Evolutionary conservation across 2,113 vertebrate genomes (phyloP).

Genomic region (Ginglymostoma cirratum): DNA sequence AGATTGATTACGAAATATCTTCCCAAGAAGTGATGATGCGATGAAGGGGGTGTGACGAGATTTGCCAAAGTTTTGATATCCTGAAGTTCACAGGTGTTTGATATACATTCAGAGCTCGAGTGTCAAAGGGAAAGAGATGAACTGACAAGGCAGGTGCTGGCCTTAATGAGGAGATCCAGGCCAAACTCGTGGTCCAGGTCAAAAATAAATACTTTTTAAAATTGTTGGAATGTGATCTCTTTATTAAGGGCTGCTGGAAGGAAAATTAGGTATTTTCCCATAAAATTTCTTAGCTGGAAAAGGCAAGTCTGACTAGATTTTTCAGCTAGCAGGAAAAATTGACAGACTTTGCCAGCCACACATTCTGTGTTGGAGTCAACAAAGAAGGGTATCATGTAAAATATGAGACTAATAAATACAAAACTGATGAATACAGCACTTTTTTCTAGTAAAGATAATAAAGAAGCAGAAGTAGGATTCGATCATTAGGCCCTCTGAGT

Average conservation of each 20-base stretch:
- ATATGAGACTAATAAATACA: not conserved
- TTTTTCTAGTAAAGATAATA: not conserved
- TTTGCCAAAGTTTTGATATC: not conserved
- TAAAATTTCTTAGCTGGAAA: not conserved
- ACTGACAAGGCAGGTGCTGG: not conserved
- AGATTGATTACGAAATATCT: too few species aligned
- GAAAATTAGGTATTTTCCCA: not conserved
- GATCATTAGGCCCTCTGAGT: too few species aligned
- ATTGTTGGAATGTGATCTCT: not conserved
- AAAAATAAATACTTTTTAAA: not conserved
- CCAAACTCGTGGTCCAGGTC: not conserved
- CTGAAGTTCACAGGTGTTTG: not conserved
- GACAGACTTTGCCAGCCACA: not conserved
- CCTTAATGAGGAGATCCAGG: not conserved
- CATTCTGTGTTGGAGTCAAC: not conserved
- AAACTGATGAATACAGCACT: not conserved
- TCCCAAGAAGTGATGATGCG: too few species aligned
- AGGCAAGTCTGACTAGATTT: not conserved
- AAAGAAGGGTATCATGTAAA: not conserved
- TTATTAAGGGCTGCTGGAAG: not conserved
- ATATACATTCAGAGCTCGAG: not conserved
- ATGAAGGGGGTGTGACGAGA: not conserved
- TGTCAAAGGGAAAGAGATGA: not conserved
- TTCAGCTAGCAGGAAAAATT: not conserved
- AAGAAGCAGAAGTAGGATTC: too few species aligned